Evolutionary conservation across 2,888 invertebrate species (phyloP).

Genomic region (Cyrtodaria siliqua): DNA sequence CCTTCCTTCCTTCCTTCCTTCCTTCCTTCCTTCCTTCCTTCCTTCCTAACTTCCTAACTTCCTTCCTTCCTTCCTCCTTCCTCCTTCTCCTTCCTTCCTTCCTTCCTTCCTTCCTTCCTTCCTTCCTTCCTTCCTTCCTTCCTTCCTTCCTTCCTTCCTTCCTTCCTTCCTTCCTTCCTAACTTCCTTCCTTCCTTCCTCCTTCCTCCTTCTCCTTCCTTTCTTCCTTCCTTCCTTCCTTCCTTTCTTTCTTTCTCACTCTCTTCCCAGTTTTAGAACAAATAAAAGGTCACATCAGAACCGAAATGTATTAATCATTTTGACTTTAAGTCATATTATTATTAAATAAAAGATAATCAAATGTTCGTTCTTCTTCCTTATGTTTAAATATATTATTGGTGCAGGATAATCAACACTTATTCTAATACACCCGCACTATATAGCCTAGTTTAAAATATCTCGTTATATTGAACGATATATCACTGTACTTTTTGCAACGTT

Average conservation of each 20-base stretch:
- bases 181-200: slow-evolving; percentile 1
- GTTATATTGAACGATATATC: too few species aligned
- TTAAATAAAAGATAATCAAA: too few species aligned
- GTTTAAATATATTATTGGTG: too few species aligned
- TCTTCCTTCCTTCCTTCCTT: slow-evolving; percentile 1
- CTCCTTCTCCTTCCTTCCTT: neutral
- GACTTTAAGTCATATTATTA: too few species aligned
- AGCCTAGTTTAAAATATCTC: too few species aligned
- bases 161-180: slow-evolving; percentile 3
- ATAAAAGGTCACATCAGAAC: too few species aligned
- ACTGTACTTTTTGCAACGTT: too few species aligned
- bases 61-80: neutral
- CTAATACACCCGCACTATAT: too few species aligned
- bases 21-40: slow-evolving; percentile 3
- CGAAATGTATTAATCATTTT: too few species aligned
- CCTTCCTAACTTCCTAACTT: too few species aligned
- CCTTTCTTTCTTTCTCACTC: neutral
- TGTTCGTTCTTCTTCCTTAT: too few species aligned
- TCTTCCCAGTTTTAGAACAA: neutral
- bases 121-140: slow-evolving; percentile 3
- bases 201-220: neutral
- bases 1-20: slow-evolving; percentile 3
- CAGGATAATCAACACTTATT: too few species aligned
- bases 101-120: slow-evolving; percentile 3
- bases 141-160: slow-evolving; percentile 3